Base-by-base conservation (phyloP, 2,797 vertebrate genomes). In the Acanthornis magna region DNA sequence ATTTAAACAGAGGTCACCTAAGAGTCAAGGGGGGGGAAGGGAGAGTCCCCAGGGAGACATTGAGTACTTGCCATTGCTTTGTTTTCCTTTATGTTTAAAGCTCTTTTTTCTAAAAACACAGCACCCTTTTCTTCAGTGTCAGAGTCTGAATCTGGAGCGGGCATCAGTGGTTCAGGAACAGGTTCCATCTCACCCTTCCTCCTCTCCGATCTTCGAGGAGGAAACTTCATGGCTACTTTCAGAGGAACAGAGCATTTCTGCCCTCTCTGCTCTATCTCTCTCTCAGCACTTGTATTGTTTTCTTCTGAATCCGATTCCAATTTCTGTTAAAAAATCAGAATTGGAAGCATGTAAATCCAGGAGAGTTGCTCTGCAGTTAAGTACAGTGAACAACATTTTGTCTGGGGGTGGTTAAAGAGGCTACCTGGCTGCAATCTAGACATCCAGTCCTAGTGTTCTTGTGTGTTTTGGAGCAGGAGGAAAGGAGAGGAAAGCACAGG, bases 41-140 rank as follows among this genome's bases (percentile, higher is more conserved):
- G 26, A 14, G 5, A 16, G 9, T 3, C 15, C 48, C 36, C 6
- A 70, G 16, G 17, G 29, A 88, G 20, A 71, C 38, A 65, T 0
- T 7, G 20, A 81, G 25, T 73, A 97, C 96, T 71, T 98, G 99
- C 99, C 99, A 99, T 99, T 77, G 98, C 99, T 97, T 99, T 99
- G 98, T 99, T 99, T 97, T 99, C 99, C 96, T 99, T 99, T 96
- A 99, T 99, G 93, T 99, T 99, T 92, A 99, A 96, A n/a, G 99
- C 99, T 93, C 99, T 98, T 96, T 99, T 99, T 95, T 97, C 96
- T 91, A 99, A 97, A 89, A 99, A 99, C 96, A 98, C 92, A 9
- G 98, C 95, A 29, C 97, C 98, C 2, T 95, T 98, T 84, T 99
- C 99, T 10, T 97, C 98, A 3, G 92, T 86, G 27, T 90, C 97